phyloP scores from a whole-genome alignment of 2,113 vertebrate species.

The crab-eating macaque (Macaca fascicularis) region DNA sequence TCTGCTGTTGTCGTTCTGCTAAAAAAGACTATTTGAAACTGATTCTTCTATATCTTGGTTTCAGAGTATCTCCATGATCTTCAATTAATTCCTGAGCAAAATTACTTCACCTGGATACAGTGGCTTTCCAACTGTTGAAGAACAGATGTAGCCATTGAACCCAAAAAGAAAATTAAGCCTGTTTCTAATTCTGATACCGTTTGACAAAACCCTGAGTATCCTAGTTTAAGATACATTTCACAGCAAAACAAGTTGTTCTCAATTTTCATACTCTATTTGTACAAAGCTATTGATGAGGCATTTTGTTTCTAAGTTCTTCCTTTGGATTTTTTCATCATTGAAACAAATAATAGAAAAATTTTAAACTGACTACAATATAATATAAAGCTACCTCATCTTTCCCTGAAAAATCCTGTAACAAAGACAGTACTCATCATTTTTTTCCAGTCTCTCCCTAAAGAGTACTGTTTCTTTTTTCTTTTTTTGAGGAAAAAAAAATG shows the following conservation, averaged over 20 bases:
- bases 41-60: neutral
- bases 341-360: neutral
- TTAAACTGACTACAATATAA: neutral
- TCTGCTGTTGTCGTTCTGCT: neutral
- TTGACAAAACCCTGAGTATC: neutral
- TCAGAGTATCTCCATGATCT: neutral
- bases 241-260: neutral
- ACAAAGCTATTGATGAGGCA: neutral
- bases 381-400: neutral
- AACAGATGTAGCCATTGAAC: neutral
- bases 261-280: neutral
- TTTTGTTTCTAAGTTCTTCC: neutral
- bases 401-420: neutral
- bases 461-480: neutral
- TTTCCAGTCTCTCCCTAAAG: neutral
- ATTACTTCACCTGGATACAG: neutral
- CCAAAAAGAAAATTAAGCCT: neutral
- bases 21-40: neutral
- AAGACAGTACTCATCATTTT: neutral
- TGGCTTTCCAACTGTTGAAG: neutral
- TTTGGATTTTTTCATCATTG: neutral
- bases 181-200: conserved; percentile 3
- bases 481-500: neutral
- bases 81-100: neutral
- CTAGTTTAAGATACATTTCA: neutral